A percentile compares a stretch with the other conserved stretches of the same genome.
Evolutionary conservation across 92 coral and sea anemone genomes (phyloP).

Genomic region (Epizoanthus scotinus): DNA sequence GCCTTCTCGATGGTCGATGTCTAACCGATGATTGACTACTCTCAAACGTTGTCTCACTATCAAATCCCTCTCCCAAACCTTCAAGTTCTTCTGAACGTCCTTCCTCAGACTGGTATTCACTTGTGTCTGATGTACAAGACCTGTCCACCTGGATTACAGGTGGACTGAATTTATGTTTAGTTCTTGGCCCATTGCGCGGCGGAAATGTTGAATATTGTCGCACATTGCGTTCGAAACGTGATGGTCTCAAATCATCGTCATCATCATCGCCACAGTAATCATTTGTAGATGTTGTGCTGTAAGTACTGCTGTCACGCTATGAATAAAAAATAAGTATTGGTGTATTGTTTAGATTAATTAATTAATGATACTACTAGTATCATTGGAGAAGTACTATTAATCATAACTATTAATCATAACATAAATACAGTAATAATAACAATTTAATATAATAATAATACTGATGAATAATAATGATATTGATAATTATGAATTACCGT

Average conservation of each 20-base stretch:
- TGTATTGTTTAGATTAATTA: too few species aligned
- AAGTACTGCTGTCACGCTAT: constrained; percentile 83
- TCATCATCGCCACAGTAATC: constrained; percentile 97
- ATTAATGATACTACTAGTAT: too few species aligned
- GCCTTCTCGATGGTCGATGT: constrained; percentile 31
- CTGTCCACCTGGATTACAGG: constrained; percentile 66
- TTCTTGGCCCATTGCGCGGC: constrained; percentile 77
- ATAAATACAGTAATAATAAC: too few species aligned
- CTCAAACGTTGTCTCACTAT: constrained; percentile 79
- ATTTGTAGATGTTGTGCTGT: constrained; percentile 97
- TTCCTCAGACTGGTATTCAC: constrained; percentile 97
- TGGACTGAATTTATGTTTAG: constrained; percentile 67
- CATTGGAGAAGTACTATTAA: too few species aligned
- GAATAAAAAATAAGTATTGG: neutral
- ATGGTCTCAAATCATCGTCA: constrained; percentile 52
- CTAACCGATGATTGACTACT: constrained; percentile 57
- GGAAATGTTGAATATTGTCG: constrained; percentile 90
- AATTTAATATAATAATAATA: too few species aligned
- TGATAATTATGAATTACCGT: too few species aligned
- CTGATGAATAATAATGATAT: too few species aligned
- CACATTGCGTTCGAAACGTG: constrained; percentile 79
- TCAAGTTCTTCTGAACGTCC: constrained; percentile 67
- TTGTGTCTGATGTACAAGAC: constrained; percentile 83
- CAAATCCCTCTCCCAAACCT: constrained; percentile 80
- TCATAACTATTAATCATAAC: too few species aligned